phyloP scores from a whole-genome alignment of 2,113 vertebrate genomes.

The Thunnus thynnus region DNA sequence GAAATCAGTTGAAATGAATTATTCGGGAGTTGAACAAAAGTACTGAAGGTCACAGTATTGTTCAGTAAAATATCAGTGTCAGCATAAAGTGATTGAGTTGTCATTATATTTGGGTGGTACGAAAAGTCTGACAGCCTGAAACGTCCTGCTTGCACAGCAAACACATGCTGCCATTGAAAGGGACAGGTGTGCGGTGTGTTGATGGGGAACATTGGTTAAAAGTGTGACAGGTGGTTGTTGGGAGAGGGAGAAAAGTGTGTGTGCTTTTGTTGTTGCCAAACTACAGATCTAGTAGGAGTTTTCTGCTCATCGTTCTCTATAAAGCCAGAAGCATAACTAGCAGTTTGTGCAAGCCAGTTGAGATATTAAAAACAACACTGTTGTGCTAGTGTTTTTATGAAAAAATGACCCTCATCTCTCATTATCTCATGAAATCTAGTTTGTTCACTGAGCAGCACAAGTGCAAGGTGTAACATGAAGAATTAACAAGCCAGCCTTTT shows the following conservation, averaged over 20 bases:
- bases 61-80: background rate
- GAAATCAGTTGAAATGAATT: conserved; percentile 5
- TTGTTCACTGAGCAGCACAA: background rate
- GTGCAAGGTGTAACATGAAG: background rate
- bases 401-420: no score
- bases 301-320: conserved; percentile 12
- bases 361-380: background rate
- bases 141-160: conserved; percentile 45
- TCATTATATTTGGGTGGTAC: conserved; percentile 8
- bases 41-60: background rate
- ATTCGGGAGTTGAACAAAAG: background rate
- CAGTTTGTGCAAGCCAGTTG: background rate
- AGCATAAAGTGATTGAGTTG: background rate
- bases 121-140: conserved; percentile 1
- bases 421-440: background rate
- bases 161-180: conserved; percentile 46
- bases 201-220: conserved; percentile 5
- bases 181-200: conserved; percentile 65
- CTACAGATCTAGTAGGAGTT: background rate
- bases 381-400: background rate
- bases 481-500: background rate
- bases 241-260: background rate
- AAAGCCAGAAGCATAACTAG: background rate
- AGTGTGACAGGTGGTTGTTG: conserved; percentile 63
- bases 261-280: conserved; percentile 11